These are phyloP conservation scores for Onthophagus taurus DNA, from an alignment of 1,140 invertebrate genomes.

Conservation along the genomic window DNA sequence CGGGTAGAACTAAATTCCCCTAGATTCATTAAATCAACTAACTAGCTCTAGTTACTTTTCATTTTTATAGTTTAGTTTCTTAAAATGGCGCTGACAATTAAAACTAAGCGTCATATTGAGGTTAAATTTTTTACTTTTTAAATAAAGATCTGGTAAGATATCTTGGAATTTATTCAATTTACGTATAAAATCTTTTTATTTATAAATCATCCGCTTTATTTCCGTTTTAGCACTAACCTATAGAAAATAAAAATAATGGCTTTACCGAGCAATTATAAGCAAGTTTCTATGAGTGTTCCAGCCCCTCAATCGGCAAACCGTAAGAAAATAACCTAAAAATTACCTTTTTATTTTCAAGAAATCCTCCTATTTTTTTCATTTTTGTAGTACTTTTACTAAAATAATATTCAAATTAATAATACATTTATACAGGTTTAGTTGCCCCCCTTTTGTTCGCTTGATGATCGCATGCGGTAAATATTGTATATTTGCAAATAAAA, in stretches of 20 bases:
- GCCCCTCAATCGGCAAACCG: conserved; percentile 40
- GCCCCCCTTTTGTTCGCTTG: conserved; percentile 15
- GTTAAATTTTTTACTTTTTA: background rate
- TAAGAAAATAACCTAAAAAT: conserved; percentile 29
- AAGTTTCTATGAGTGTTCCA: conserved; percentile 57
- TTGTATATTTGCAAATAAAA: conserved; percentile 14
- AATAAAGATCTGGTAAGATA: background rate
- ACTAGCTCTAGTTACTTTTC: too few relatives aligned
- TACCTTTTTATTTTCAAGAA: too few relatives aligned
- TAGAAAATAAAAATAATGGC: too few relatives aligned
- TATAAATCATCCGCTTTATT: too few relatives aligned
- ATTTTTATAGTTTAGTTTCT: too few relatives aligned
- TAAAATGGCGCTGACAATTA: too few relatives aligned
- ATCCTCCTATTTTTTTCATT: conserved; percentile 11
- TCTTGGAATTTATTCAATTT: background rate
- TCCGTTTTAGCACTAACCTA: too few relatives aligned
- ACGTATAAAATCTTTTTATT: conserved; percentile 2
- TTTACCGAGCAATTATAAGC: conserved; percentile 63
- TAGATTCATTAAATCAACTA: too few relatives aligned
- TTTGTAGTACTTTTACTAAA: conserved; percentile 13
- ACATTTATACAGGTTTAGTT: too few relatives aligned
- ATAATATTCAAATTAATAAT: conserved; percentile 16
- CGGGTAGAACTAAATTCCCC: background rate
- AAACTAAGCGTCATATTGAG: too few relatives aligned
- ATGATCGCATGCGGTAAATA: conserved; percentile 17